These are phyloP conservation scores for Emydocephalus ijimae DNA, from an alignment of 2,113 vertebrate species.

Conservation along the genomic window DNA sequence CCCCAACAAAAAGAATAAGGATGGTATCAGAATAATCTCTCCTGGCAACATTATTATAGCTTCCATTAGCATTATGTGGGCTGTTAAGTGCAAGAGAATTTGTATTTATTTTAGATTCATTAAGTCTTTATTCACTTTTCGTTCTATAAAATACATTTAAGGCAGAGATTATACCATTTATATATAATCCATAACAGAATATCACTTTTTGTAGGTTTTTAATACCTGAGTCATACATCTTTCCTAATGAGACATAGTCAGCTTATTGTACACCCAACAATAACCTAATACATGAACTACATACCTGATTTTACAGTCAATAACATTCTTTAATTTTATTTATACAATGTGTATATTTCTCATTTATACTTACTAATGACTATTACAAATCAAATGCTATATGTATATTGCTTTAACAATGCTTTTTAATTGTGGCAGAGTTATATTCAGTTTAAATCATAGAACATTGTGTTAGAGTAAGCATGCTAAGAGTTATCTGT, in stretches of 20 bases:
- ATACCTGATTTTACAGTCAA: neutral
- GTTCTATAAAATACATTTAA: neutral
- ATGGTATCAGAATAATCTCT: neutral
- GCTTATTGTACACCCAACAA: neutral
- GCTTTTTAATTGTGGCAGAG: neutral
- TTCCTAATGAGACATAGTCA: neutral
- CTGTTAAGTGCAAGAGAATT: neutral
- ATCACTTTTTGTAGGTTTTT: neutral
- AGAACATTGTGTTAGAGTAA: neutral
- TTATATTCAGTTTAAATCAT: neutral
- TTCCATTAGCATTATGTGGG: neutral
- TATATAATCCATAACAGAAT: neutral
- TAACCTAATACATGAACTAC: neutral
- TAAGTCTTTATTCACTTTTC: neutral
- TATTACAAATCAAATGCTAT: neutral
- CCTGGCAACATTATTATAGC: neutral
- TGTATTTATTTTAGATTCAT: neutral
- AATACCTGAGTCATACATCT: neutral
- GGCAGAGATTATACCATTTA: neutral
- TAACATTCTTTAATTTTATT: neutral
- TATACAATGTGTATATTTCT: neutral
- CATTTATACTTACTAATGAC: neutral
- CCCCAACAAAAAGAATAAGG: neutral
- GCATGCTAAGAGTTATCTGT: neutral
- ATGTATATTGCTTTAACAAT: neutral